phyloP scores from a whole-genome alignment of 2,113 vertebrate species.

The Hemibagrus wyckioides region DNA sequence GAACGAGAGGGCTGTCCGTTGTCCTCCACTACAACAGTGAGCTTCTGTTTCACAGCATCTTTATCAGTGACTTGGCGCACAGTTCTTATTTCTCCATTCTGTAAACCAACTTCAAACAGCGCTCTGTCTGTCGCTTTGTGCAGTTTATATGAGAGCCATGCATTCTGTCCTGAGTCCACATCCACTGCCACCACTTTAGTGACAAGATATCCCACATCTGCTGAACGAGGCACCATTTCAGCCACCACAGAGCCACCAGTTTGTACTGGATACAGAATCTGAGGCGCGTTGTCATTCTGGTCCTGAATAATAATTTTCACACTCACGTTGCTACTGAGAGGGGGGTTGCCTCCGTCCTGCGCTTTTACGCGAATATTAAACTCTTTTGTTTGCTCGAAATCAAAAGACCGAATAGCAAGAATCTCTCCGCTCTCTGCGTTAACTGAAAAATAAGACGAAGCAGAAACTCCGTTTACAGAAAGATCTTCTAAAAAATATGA shows the following conservation, averaged over 20 bases:
- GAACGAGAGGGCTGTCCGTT: too few relatives aligned
- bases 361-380: slow-evolving; percentile 56
- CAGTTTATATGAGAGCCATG: background rate
- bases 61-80: too few relatives aligned
- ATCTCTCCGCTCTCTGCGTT: slow-evolving; percentile 72
- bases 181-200: slow-evolving; percentile 56
- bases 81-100: background rate
- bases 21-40: too few relatives aligned
- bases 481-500: slow-evolving; percentile 62
- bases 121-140: slow-evolving; percentile 1
- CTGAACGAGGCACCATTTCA: slow-evolving; percentile 35
- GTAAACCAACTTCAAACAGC: background rate
- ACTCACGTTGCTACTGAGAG: slow-evolving; percentile 55
- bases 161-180: slow-evolving; percentile 54
- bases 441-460: slow-evolving; percentile 66
- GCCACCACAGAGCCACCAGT: too few relatives aligned
- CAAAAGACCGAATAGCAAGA: slow-evolving; percentile 67
- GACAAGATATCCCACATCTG: slow-evolving; percentile 49
- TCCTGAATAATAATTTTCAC: slow-evolving; percentile 63
- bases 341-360: slow-evolving; percentile 54
- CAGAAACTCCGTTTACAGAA: slow-evolving; percentile 61
- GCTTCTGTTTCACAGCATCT: too few relatives aligned
- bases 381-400: slow-evolving; percentile 73
- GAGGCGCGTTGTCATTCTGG: slow-evolving; percentile 67
- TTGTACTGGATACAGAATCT: too few relatives aligned